phyloP scores from a whole-genome alignment of 2,113 vertebrate genomes.

The Noctilio leporinus region DNA sequence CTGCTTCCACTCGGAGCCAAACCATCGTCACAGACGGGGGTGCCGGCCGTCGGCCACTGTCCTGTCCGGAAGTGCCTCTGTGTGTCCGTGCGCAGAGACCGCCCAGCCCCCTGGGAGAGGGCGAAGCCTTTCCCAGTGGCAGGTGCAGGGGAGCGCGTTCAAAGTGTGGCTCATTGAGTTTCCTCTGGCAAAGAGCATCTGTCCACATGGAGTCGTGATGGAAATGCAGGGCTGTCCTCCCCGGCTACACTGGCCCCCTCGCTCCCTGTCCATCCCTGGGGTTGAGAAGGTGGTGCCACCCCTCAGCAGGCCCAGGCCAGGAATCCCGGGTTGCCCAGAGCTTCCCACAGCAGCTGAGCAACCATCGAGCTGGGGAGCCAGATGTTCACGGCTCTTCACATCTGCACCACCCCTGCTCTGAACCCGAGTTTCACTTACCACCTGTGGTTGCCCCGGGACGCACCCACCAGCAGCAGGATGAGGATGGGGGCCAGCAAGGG shows the following conservation, averaged over 20 bases:
- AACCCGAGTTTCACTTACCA: background rate
- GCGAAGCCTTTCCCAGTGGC: background rate
- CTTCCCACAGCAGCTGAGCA: background rate
- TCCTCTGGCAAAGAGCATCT: background rate
- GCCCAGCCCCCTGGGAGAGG: background rate
- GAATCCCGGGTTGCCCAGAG: background rate
- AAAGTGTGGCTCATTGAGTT: background rate
- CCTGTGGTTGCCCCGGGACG: rapidly evolving
- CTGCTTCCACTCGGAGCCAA: background rate
- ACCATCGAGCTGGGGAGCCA: background rate
- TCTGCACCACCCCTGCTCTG: background rate
- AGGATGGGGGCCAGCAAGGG: rapidly evolving
- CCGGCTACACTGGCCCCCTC: rapidly evolving
- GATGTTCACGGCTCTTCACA: background rate
- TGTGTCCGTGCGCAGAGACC: background rate
- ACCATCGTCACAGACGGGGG: background rate
- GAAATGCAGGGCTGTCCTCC: background rate
- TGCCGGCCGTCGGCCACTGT: background rate
- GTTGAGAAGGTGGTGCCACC: background rate
- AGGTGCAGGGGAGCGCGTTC: rapidly evolving
- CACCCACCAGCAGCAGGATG: rapidly evolving
- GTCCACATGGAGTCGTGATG: background rate
- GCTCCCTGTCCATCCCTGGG: background rate
- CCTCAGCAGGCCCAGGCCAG: background rate
- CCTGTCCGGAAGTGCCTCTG: background rate